These are phyloP conservation scores for Nyctibius grandis DNA, from an alignment of 2,797 vertebrate species.

Conservation along the genomic window DNA sequence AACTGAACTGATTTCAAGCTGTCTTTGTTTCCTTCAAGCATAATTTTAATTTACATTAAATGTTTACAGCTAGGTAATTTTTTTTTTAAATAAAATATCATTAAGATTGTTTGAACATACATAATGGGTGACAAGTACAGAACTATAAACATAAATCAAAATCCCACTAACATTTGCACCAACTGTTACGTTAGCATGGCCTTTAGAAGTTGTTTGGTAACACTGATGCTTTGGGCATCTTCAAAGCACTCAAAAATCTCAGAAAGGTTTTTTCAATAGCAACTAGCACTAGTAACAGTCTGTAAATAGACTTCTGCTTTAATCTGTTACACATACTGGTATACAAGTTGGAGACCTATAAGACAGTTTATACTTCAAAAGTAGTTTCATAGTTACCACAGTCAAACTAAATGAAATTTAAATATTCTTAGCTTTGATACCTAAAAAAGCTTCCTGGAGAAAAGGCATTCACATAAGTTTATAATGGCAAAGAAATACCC, in stretches of 20 bases:
- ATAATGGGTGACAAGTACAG: background rate
- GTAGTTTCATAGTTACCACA: background rate
- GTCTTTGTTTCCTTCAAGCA: background rate
- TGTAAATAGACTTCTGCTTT: background rate
- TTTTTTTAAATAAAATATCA: background rate
- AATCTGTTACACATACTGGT: background rate
- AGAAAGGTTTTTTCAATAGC: background rate
- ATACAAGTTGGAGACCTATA: background rate
- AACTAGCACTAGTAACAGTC: background rate
- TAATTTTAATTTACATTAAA: background rate
- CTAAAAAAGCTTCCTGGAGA: background rate
- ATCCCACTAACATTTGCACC: background rate
- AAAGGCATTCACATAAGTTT: background rate
- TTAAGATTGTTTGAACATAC: background rate
- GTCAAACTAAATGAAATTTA: background rate
- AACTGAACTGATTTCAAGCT: background rate
- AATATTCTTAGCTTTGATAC: background rate
- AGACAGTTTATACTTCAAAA: background rate
- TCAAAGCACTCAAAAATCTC: background rate
- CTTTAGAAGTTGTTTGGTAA: background rate
- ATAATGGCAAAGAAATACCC: background rate
- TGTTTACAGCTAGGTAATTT: background rate
- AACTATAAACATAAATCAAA: background rate
- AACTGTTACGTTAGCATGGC: accelerated
- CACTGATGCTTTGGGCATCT: background rate